Evolutionary conservation across 1,140 invertebrate species (phyloP), one percentile per base, ranked within the genome.

Genomic region (Pseudomyrmex pallidus): DNA sequence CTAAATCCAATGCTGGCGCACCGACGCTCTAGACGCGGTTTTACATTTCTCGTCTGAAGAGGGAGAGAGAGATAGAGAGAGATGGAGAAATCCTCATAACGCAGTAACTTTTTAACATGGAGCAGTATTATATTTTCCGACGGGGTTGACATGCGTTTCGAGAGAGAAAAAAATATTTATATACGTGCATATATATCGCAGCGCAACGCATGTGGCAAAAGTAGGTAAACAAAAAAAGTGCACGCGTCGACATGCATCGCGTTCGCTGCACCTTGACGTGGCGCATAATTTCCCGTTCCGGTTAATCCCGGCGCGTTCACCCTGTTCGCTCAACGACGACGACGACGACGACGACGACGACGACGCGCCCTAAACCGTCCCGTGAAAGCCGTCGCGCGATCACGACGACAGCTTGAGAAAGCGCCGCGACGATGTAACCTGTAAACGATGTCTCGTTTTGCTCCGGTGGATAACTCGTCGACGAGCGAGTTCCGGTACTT

Each of bases 391-490:
- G 46, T 44, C 0, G 35, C 48, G 73, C 73, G 73, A 66, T 73
- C 63, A 59, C 50, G 44, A 67, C 44, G 61, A 68, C 82, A 84
- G 54, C 46, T 86, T 56, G 82, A 74, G 59, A 72, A 78, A 84
- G 54, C 59, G 35, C 50, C 5, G 20, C 20, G 68, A 22, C 44
- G 59, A 80, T 63, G 56, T 35, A 59, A 84, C 56, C 46, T 63
- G 64, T 80, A 80, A 84, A 80, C 66, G 83, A 84, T 82, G 83
- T 82, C 74, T 78, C 67, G 68, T 83, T 80, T 68, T 59, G 67
- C 54, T 74, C 56, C 52, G 57, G 15, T 57, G 62, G 77, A 67
- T 59, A 56, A 73, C 66, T 48, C 70, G 57, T 76, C 64, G 57
- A 50, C 22, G 84, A 82, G 48, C 57, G 48, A 73, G 64, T 82